Conservation (phyloP, 2,888 invertebrate genomes). For the Julus scandinavius region DNA sequence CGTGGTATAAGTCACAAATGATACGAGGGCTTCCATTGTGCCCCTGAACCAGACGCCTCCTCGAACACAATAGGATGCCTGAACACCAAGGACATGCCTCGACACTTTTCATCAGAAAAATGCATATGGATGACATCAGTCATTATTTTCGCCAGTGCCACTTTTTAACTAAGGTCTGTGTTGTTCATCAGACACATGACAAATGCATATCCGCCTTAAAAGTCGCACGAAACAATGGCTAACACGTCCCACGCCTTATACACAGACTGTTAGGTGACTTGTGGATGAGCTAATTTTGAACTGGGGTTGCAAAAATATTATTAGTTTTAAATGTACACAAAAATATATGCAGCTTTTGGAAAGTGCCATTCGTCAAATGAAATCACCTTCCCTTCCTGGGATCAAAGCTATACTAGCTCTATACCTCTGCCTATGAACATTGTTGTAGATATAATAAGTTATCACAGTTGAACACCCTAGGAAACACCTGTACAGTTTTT, state of each 20-base stretch:
- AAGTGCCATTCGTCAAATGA: background rate
- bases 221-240: background rate
- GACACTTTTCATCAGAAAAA: slow-evolving; percentile 24
- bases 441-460: background rate
- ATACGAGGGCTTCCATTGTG: slow-evolving; percentile 16
- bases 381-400: background rate
- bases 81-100: slow-evolving; percentile 30
- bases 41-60: slow-evolving; percentile 26
- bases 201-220: background rate
- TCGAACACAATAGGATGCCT: background rate
- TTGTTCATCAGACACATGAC: slow-evolving; percentile 26
- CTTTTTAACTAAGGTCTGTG: slow-evolving; percentile 4
- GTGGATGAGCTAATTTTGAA: background rate
- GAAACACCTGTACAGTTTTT: background rate
- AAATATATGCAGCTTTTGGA: background rate
- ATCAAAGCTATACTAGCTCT: background rate
- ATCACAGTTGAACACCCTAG: background rate
- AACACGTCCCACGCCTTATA: background rate
- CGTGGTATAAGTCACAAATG: slow-evolving; percentile 11
- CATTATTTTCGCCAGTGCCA: slow-evolving; percentile 39
- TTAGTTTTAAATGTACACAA: background rate
- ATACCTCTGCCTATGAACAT: background rate
- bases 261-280: background rate
- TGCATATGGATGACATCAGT: slow-evolving; percentile 32
- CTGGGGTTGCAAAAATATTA: background rate